phyloP scores from a whole-genome alignment of 2,888 invertebrate species.

The Ennomos fuscantarius region DNA sequence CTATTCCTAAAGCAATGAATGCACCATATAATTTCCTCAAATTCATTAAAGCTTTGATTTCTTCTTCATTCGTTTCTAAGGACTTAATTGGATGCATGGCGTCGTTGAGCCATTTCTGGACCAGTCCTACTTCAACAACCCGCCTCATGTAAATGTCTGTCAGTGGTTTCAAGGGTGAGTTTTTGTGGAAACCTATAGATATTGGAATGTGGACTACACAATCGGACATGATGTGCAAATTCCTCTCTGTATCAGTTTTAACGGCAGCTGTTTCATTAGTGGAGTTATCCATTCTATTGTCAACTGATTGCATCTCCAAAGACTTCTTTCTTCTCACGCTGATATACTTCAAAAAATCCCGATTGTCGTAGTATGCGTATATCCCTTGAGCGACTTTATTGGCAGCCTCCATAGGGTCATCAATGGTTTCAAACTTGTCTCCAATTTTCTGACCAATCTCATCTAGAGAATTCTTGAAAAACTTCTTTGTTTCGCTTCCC shows the following conservation, averaged over 20 bases:
- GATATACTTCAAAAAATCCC: slow-evolving; percentile 88
- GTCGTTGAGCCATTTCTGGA: slow-evolving; percentile 92
- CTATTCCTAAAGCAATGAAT: slow-evolving; percentile 88
- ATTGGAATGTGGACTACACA: slow-evolving; percentile 93
- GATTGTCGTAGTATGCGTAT: slow-evolving; percentile 93
- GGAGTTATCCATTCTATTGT: slow-evolving; percentile 52
- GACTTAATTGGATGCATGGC: slow-evolving; percentile 86
- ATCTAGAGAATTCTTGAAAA: slow-evolving; percentile 89
- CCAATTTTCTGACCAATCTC: slow-evolving; percentile 88
- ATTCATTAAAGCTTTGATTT: slow-evolving; percentile 91
- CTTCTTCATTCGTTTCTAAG: slow-evolving; percentile 83
- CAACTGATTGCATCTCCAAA: slow-evolving; percentile 42
- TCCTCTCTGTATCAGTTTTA: slow-evolving; percentile 62
- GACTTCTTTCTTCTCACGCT: slow-evolving; percentile 83
- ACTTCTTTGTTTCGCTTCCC: slow-evolving; percentile 88
- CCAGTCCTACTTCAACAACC: slow-evolving; percentile 90
- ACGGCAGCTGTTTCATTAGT: slow-evolving; percentile 47
- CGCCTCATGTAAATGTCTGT: slow-evolving; percentile 88
- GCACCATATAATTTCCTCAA: slow-evolving; percentile 92
- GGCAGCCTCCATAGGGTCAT: slow-evolving; percentile 87
- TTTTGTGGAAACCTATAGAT: slow-evolving; percentile 92
- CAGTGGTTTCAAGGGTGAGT: slow-evolving; percentile 90
- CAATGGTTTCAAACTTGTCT: slow-evolving; percentile 86
- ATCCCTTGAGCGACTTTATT: slow-evolving; percentile 88
- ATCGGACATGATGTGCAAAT: slow-evolving; percentile 92